Base-by-base conservation (phyloP, 2,113 vertebrate species). In the Corvus cornix region DNA sequence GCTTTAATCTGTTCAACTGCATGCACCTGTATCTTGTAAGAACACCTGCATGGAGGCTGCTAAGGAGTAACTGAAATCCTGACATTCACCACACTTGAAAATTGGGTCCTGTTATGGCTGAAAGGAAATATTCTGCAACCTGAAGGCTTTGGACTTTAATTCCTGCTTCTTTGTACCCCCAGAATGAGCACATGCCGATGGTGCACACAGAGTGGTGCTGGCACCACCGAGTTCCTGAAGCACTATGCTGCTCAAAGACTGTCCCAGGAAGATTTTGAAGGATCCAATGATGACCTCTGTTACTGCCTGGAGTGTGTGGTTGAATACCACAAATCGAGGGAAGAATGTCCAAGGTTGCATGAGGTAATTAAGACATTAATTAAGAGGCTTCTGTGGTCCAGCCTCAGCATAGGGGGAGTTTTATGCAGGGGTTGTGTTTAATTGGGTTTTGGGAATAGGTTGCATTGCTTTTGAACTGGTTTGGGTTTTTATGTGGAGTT, bases 121-220 rank as follows among this genome's bases (percentile, higher is more conserved):
- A 21, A 62, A 17, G 60, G 48, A 44, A 39, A 9, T 33, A 21
- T 12, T 73, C 69, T 48, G 31, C 7, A 3, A 0, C 28, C 89
- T 86, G 39, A 13, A 35, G 22, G 62, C 46, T 66, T 48, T 31
- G 27, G 13, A 35, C 9, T 73, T 66, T 74, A 27, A 90, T 80
- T 70, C 24, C 17, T 67, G 4, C 5, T 5, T 19, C 13, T 79
- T 67, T 58, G 2, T 7, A 30, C 72, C 68, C 70, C 8, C 93
- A 98, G 97, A 95, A 99, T 99, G 99, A 98, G 97, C 96, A 98
- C 98, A 19, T 99, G 99, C 73, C 97, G 97, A 53, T 99, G 99
- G 99, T 99, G 99, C 74, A 98, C 98, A 0, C 97, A 97, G 6
- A 95, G 96, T 76, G 97, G 97, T 64, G 11, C 46, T 35, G 93